Evolutionary conservation across 2,888 invertebrate genomes (phyloP), one percentile per base, ranked within the genome.

Genomic region (Cetonia aurata): DNA sequence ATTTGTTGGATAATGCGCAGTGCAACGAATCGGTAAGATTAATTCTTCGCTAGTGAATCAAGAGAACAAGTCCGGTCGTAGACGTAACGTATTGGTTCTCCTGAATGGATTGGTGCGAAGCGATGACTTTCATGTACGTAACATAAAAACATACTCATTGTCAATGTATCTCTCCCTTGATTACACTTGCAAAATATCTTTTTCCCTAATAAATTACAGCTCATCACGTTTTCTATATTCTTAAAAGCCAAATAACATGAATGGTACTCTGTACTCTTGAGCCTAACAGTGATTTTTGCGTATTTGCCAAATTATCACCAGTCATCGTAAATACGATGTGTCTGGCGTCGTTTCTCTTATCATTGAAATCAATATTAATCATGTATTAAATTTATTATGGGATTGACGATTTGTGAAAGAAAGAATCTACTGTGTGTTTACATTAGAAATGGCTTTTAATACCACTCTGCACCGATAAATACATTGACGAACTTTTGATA

Each of bases 321-420:
- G 42, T 25, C 25, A 12, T 25, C 44, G 53, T 10, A 13, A 41
- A 8, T 42, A 33, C 31, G 33, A 48, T 13, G 33, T 48, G 33
- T 62, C 48, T 50, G 62, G 62, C 62, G 62, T 48, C 62, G 17
- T 48, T 31, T 48, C 15, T 62, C 62, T 62, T 62, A 62, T 62
- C 62, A 13, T 48, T 48, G 19, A 33, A 62, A 62, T 62, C 62
- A 31, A 33, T 62, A 62, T 62, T 62, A 62, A 62, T 62, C 37
- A 50, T 48, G 50, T 31, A 48, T 50, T 62, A 10, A 48, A 13
- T 48, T 48, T 48, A 33, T 62, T 48, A 48, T 48, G 15, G 25
- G 2, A 59, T 10, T 33, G 33, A 60, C 46, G 33, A 31, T 48
- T 15, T 53, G 46, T 48, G 10, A 25, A 4, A 25, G 4, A 62